Percentiles rank a stretch among this genome's conserved stretches.
phyloP scores from a whole-genome alignment of 2,113 vertebrate species.

The Plecotus auritus region DNA sequence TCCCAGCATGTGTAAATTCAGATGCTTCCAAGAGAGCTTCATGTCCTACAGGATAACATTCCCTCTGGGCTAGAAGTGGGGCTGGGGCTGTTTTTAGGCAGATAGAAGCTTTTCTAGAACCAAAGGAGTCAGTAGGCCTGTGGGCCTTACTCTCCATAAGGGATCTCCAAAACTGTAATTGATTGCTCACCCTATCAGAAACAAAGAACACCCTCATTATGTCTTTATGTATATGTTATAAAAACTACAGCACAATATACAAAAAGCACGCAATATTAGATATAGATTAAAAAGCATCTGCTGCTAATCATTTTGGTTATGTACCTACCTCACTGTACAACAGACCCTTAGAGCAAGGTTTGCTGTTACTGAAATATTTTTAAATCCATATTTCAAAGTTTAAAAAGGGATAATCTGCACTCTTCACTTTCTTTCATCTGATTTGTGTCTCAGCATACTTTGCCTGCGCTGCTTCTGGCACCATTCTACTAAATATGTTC shows the following conservation, averaged over 20 bases:
- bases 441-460: neutral
- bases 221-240: neutral
- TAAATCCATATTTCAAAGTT: constrained; percentile 20
- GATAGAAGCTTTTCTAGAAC: neutral
- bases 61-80: neutral
- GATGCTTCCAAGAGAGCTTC: neutral
- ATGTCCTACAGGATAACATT: neutral
- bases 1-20: neutral
- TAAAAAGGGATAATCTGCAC: neutral
- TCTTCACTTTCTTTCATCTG: neutral
- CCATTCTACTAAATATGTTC: neutral
- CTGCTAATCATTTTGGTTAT: neutral
- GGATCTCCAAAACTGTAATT: neutral
- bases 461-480: neutral
- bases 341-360: neutral
- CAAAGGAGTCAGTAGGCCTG: neutral
- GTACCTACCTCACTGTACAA: neutral
- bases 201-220: neutral
- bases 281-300: neutral
- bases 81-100: neutral
- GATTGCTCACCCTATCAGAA: neutral
- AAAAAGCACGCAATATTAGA: neutral
- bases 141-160: neutral
- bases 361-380: neutral
- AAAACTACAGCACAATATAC: neutral